Evolutionary conservation across 2,797 vertebrate genomes (phyloP).

Genomic region (Anisognathus igniventris): DNA sequence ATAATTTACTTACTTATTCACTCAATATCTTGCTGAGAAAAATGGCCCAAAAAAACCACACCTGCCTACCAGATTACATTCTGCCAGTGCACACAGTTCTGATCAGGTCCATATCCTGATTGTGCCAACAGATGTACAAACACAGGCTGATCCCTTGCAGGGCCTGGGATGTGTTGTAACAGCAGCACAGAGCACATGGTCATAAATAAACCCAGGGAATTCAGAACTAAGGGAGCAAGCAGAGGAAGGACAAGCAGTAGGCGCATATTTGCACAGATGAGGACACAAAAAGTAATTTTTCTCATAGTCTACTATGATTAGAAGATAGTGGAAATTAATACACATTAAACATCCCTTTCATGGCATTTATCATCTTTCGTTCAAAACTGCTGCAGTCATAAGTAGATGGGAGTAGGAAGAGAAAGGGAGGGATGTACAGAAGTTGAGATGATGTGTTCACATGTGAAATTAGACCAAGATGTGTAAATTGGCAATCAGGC

Average conservation of each 20-base stretch:
- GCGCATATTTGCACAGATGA: neutral
- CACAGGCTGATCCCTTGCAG: neutral
- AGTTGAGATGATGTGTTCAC: neutral
- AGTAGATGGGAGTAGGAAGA: neutral
- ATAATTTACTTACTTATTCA: neutral
- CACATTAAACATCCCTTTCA: rapidly evolving
- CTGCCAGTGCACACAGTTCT: neutral
- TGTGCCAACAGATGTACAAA: neutral
- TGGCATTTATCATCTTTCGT: neutral
- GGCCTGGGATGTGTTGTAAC: neutral
- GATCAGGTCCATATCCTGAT: neutral
- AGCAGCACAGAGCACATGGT: neutral
- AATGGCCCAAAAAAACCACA: neutral
- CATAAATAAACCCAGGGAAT: neutral
- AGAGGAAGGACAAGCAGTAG: neutral
- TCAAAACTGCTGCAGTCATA: neutral
- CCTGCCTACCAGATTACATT: neutral
- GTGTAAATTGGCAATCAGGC: neutral
- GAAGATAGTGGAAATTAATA: neutral
- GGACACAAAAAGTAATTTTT: neutral
- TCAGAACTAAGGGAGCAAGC: neutral
- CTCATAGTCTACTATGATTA: rapidly evolving
- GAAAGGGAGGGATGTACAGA: neutral
- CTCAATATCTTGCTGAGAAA: neutral
- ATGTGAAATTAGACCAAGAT: neutral